Conservation (phyloP, 2,888 invertebrate genomes). For the Ypsolopha sequella region DNA sequence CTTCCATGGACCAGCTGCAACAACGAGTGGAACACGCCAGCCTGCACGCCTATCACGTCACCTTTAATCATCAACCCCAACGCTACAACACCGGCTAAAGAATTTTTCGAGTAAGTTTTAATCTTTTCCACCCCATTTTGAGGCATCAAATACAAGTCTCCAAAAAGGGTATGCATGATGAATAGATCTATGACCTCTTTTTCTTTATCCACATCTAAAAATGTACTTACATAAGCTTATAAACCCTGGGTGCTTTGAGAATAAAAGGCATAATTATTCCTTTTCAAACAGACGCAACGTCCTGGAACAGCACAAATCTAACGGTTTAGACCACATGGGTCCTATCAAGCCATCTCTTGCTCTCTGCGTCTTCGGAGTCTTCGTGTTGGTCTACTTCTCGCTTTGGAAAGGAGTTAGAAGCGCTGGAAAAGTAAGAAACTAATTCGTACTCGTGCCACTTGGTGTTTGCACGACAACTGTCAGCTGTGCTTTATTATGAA, state of each 20-base stretch:
- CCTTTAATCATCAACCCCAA: conserved; percentile 64
- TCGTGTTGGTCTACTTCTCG: conserved; percentile 94
- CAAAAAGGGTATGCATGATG: too few relatives aligned
- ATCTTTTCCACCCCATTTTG: background rate
- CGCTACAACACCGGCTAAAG: conserved; percentile 84
- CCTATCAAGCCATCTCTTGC: conserved; percentile 91
- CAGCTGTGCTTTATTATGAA: too few relatives aligned
- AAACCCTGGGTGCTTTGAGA: background rate
- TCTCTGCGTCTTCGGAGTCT: conserved; percentile 90
- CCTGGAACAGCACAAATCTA: conserved; percentile 84
- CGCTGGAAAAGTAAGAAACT: conserved; percentile 84
- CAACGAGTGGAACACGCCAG: conserved; percentile 88
- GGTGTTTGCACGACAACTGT: too few relatives aligned
- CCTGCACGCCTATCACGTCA: conserved; percentile 77
- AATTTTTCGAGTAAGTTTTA: conserved; percentile 86
- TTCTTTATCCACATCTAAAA: background rate
- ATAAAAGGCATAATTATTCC: too few relatives aligned
- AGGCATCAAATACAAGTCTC: too few relatives aligned
- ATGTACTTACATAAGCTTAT: background rate
- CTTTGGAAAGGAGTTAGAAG: conserved; percentile 95
- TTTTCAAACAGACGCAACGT: conserved; percentile 80
- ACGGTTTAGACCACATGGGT: conserved; percentile 89
- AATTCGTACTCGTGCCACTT: too few relatives aligned
- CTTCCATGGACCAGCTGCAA: conserved; percentile 91
- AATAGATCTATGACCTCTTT: too few relatives aligned